Evolutionary conservation across 2,113 vertebrate species (phyloP).

Genomic region (Balaeniceps rex): DNA sequence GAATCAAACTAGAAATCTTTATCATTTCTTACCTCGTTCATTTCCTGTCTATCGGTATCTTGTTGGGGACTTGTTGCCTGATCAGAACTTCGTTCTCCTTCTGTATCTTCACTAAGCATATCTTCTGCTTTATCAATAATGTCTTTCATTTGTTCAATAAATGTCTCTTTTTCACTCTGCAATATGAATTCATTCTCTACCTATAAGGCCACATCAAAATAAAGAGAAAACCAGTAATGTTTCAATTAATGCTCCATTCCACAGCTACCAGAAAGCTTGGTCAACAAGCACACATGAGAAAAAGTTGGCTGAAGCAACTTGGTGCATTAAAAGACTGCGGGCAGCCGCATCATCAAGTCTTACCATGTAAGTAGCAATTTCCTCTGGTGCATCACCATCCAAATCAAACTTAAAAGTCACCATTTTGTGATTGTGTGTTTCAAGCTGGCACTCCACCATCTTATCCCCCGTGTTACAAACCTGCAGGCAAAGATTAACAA

Average conservation of each 20-base stretch:
- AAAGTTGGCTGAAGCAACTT: background rate
- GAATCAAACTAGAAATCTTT: background rate
- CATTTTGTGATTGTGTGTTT: conserved; percentile 99
- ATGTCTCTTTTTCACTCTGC: conserved; percentile 89
- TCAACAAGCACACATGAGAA: rapidly evolving
- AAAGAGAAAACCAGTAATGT: background rate
- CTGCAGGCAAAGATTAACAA: conserved; percentile 56
- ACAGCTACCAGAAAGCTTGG: background rate
- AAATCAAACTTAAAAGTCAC: conserved; percentile 99
- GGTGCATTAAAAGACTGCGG: background rate
- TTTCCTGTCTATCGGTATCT: conserved; percentile 63
- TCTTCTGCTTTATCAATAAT: conserved; percentile 98
- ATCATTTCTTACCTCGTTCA: conserved; percentile 75
- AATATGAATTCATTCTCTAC: conserved; percentile 97
- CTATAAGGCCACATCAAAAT: conserved; percentile 60
- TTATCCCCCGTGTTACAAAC: conserved; percentile 96
- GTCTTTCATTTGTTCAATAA: conserved; percentile 98
- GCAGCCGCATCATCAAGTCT: background rate
- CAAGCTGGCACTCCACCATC: conserved; percentile 98
- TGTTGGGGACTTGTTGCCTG: conserved; percentile 82
- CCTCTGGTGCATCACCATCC: conserved; percentile 95
- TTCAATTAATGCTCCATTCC: background rate
- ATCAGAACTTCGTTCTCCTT: conserved; percentile 81
- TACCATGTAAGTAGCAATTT: conserved; percentile 98
- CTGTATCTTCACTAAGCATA: conserved; percentile 92